phyloP scores from a whole-genome alignment of 1,140 invertebrate genomes.

The Chionoecetes opilio region DNA sequence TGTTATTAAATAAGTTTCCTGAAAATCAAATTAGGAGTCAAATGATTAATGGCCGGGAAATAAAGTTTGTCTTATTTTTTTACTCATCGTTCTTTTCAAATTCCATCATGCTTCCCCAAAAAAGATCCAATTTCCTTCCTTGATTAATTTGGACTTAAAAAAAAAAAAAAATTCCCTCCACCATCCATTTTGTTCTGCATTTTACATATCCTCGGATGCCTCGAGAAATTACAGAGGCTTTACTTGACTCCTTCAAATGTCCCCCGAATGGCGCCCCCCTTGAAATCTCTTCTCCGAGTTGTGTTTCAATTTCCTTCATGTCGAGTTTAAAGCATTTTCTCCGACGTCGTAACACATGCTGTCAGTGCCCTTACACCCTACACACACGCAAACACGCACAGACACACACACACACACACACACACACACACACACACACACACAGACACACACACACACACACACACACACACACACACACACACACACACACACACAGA shows the following conservation, averaged over 20 bases:
- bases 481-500: not conserved
- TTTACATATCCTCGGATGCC: not conserved
- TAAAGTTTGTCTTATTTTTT: not conserved
- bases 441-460: not conserved
- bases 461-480: slow-evolving; percentile 27
- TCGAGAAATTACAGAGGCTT: not conserved
- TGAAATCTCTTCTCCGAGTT: not conserved
- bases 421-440: too few relatives aligned
- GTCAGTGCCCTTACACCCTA: too few relatives aligned
- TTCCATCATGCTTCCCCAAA: not conserved
- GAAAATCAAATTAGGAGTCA: too few relatives aligned
- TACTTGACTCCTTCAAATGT: not conserved
- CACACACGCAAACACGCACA: too few relatives aligned
- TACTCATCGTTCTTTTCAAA: not conserved
- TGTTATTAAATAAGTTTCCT: too few relatives aligned
- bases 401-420: too few relatives aligned
- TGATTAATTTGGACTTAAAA: not conserved
- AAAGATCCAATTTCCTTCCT: not conserved
- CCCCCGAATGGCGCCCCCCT: not conserved
- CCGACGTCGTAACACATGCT: not conserved
- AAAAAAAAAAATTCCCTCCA: not conserved
- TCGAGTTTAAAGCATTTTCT: not conserved
- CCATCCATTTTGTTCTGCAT: not conserved
- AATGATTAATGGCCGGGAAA: not conserved
- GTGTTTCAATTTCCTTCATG: not conserved